phyloP scores from a whole-genome alignment of 2,797 vertebrate species.

The Sebastes steindachneri region DNA sequence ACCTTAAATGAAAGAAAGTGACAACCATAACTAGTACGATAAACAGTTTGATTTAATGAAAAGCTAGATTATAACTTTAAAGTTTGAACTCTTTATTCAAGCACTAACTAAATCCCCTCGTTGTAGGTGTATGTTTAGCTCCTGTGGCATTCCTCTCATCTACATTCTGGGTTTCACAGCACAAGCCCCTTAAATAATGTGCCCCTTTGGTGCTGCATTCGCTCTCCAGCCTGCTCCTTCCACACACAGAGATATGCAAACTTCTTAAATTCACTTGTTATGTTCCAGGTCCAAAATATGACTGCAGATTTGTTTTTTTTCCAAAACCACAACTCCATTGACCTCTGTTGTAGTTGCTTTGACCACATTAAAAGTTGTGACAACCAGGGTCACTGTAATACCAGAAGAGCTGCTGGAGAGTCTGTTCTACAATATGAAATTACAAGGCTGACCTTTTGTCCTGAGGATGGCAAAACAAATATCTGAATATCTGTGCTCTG shows the following conservation, averaged over 20 bases:
- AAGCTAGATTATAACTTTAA: not conserved
- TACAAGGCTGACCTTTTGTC: not conserved
- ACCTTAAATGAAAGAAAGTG: not conserved
- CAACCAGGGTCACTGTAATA: not conserved
- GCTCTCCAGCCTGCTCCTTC: conserved; percentile 25
- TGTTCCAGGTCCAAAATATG: not conserved
- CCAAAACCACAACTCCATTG: conserved; percentile 4
- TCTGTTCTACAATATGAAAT: not conserved
- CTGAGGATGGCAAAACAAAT: not conserved
- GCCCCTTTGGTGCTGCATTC: conserved; percentile 9
- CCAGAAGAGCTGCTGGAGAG: not conserved
- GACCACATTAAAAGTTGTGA: conserved; percentile 20
- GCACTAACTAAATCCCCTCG: not conserved
- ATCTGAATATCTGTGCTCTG: not conserved
- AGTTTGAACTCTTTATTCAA: not conserved
- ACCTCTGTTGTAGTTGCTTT: conserved; percentile 24
- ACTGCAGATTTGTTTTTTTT: not conserved
- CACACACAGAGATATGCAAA: conserved; percentile 27
- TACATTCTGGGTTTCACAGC: conserved; percentile 13
- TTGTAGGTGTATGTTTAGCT: conserved; percentile 2
- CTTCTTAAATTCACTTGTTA: not conserved
- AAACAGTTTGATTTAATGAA: not conserved
- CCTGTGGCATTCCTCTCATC: conserved; percentile 3
- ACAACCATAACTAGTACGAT: not conserved
- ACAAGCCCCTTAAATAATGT: conserved; percentile 8